Conservation (phyloP, 2,888 invertebrate genomes). For the Ptychoptera albimana region DNA sequence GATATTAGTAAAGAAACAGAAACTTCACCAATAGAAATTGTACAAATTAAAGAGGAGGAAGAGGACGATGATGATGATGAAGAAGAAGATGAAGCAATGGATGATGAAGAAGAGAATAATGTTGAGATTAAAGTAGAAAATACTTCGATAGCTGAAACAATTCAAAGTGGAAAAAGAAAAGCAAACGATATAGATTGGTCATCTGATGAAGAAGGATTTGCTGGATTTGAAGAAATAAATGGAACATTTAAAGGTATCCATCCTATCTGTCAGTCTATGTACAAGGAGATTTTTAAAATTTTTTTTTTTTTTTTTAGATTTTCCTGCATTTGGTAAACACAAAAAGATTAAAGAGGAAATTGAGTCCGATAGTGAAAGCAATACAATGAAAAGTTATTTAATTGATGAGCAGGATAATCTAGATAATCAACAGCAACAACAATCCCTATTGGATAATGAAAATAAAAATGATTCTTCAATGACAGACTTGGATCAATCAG, state of each 20-base stretch:
- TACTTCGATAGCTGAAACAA: neutral
- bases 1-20: neutral
- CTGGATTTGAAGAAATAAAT: constrained; percentile 3
- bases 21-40: neutral
- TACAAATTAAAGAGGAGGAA: constrained; percentile 1
- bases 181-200: neutral
- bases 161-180: neutral
- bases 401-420: neutral
- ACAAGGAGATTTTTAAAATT: neutral
- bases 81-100: neutral
- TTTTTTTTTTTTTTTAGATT: constrained; percentile 1
- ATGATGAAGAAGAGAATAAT: neutral
- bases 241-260: neutral
- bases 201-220: constrained; percentile 6
- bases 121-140: neutral
- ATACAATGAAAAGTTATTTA: neutral
- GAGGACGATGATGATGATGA: constrained; percentile 1
- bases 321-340: neutral
- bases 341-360: neutral
- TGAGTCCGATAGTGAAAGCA: too few relatives aligned
- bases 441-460: neutral
- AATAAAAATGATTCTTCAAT: neutral
- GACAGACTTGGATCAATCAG: neutral
- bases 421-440: neutral
- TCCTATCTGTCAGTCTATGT: too few relatives aligned